Percentiles rank a stretch among this genome's conserved stretches.
These are phyloP conservation scores for zebrafish (Danio rerio) DNA, from an alignment of 2,113 vertebrate species.

Conservation along the genomic window GRCz12tu NC_133180.1:55722001-55722500, in stretches of 20 bases:
- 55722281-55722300: constrained; percentile 71
- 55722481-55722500: too few species aligned
- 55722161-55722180: constrained; percentile 87
- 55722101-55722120: constrained; percentile 93
- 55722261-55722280: constrained; percentile 85
- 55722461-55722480: too few species aligned
- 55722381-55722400: neutral
- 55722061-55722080: constrained; percentile 31
- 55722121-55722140: constrained; percentile 99
- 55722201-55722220: constrained; percentile 85
- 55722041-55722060: constrained; percentile 30
- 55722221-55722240: constrained; percentile 92
- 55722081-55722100: constrained; percentile 45
- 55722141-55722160: constrained; percentile 95
- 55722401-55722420: neutral
- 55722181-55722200: constrained; percentile 84
- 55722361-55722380: constrained; percentile 38
- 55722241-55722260: constrained; percentile 87
- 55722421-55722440: too few species aligned
- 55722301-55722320: constrained; percentile 27
- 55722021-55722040: constrained; percentile 12
- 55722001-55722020: constrained; percentile 14
- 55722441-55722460: too few species aligned
- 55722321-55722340: constrained; percentile 36
- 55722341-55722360: neutral